phyloP scores from a whole-genome alignment of 2,888 invertebrate genomes.

The Mellilla xanthometata region DNA sequence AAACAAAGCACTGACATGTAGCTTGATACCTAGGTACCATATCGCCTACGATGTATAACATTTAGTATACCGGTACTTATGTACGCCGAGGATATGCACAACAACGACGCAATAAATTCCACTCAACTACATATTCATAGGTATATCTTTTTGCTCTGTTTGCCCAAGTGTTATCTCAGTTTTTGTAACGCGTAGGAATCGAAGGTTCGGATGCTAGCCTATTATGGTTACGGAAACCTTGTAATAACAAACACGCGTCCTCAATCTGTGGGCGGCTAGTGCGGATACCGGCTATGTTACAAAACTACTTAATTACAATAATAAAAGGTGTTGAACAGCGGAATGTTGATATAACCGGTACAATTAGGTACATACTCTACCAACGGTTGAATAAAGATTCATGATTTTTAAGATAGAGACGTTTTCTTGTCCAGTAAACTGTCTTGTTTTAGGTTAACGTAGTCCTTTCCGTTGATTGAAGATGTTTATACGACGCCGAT shows the following conservation, averaged over 20 bases:
- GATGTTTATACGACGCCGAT: neutral
- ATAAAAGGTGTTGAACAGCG: conserved; percentile 41
- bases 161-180: conserved; percentile 39
- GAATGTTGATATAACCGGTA: conserved; percentile 32
- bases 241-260: conserved; percentile 39
- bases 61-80: no score
- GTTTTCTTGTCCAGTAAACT: neutral
- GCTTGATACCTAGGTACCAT: no score
- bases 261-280: conserved; percentile 42
- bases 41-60: no score
- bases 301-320: conserved; percentile 44
- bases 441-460: neutral
- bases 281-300: conserved; percentile 26
- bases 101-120: conserved; percentile 25
- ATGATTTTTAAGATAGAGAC: no score
- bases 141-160: conserved; percentile 31
- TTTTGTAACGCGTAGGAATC: conserved; percentile 51
- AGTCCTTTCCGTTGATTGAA: neutral
- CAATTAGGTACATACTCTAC: neutral
- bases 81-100: conserved; percentile 25
- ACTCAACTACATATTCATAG: neutral
- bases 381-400: neutral
- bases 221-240: conserved; percentile 46
- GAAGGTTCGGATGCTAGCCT: conserved; percentile 46
- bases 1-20: no score